Evolutionary conservation across 2,888 invertebrate genomes (phyloP).

Genomic region (Ischnura elegans): DNA sequence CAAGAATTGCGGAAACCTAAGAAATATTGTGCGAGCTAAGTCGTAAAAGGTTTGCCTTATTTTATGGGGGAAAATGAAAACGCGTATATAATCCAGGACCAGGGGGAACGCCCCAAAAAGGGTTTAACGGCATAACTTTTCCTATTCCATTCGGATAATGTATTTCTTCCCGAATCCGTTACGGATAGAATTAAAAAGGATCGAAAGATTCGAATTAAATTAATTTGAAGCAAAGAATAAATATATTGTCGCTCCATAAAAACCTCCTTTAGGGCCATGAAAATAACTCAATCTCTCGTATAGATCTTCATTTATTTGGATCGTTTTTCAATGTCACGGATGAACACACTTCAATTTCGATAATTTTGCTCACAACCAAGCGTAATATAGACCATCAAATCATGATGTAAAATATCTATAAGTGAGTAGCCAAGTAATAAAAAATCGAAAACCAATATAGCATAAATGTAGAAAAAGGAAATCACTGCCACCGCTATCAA

Average conservation of each 20-base stretch:
- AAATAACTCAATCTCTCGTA: not conserved
- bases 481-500: no score
- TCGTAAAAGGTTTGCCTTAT: constrained; percentile 35
- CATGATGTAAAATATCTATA: no score
- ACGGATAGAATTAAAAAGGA: not conserved
- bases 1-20: not conserved
- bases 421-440: no score
- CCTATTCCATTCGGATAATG: not conserved
- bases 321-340: not conserved
- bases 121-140: constrained; percentile 30
- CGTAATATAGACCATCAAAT: no score
- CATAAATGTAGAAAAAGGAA: no score
- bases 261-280: not conserved
- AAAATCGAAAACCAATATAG: no score
- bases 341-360: no score
- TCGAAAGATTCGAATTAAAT: not conserved
- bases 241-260: not conserved
- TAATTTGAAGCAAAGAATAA: not conserved
- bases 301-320: not conserved
- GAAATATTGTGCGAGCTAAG: not conserved
- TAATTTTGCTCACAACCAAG: no score
- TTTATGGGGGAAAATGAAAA: not conserved
- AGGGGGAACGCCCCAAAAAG: not conserved
- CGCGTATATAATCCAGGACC: not conserved
- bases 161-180: not conserved